A percentile compares a stretch with the other conserved stretches of the same genome.
These are phyloP conservation scores for Cyclura pinguis DNA, from an alignment of 2,797 vertebrate genomes.

Conservation along the genomic window DNA sequence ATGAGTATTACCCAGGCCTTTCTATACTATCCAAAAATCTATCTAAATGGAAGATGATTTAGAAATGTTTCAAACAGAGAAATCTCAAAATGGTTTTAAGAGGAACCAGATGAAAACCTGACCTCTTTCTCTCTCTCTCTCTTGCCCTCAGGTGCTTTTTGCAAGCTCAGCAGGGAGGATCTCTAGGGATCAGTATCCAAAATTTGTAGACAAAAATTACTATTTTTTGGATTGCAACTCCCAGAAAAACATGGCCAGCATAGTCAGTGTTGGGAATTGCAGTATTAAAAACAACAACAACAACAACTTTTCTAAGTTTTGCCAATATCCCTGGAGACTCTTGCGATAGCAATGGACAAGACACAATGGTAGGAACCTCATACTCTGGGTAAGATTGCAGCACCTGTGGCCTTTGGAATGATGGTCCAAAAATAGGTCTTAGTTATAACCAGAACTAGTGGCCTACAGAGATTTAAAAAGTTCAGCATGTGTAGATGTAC, in stretches of 20 bases:
- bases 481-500: not conserved
- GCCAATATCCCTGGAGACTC: not conserved
- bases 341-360: not conserved
- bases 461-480: not conserved
- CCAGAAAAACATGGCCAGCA: too few relatives aligned
- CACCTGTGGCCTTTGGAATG: not conserved
- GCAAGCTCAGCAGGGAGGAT: not conserved
- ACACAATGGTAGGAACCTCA: not conserved
- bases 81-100: not conserved
- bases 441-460: not conserved
- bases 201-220: too few relatives aligned
- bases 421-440: not conserved
- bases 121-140: not conserved
- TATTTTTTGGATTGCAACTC: too few relatives aligned
- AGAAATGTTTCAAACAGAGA: not conserved
- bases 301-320: not conserved
- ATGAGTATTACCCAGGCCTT: not conserved
- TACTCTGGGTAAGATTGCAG: not conserved
- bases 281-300: too few relatives aligned
- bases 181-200: not conserved
- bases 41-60: not conserved
- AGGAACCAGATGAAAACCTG: not conserved
- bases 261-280: too few relatives aligned
- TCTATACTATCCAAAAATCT: not conserved
- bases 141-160: not conserved